Conservation (phyloP, 2,888 invertebrate species). For the Acleris cristana region DNA sequence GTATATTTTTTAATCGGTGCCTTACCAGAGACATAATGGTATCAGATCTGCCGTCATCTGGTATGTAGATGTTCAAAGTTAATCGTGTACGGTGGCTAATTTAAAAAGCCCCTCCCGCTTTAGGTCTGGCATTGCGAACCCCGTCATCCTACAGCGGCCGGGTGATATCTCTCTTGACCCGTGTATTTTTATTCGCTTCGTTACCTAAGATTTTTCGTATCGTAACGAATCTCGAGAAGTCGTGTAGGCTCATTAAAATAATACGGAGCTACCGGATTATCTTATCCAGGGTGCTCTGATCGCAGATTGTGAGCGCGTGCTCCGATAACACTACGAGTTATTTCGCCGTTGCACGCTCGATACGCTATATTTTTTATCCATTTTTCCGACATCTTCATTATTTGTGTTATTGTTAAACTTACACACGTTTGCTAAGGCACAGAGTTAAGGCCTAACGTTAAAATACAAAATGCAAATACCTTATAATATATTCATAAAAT, state of each 20-base stretch:
- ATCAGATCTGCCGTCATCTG: conserved; percentile 83
- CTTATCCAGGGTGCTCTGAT: conserved; percentile 83
- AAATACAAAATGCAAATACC: conserved; percentile 64
- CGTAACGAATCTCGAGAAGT: conserved; percentile 78
- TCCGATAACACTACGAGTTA: conserved; percentile 79
- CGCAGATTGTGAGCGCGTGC: conserved; percentile 83
- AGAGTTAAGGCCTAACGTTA: conserved; percentile 6
- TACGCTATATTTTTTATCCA: conserved; percentile 77
- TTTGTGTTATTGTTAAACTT: conserved; percentile 48
- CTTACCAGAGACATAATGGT: conserved; percentile 81
- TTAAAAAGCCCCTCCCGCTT: conserved; percentile 69
- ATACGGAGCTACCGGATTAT: conserved; percentile 84
- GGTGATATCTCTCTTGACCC: conserved; percentile 79
- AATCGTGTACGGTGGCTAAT: conserved; percentile 77
- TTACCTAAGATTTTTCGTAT: conserved; percentile 81
- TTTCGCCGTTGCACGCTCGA: conserved; percentile 78
- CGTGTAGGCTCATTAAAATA: conserved; percentile 84
- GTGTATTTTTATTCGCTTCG: conserved; percentile 77
- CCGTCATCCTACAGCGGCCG: conserved; percentile 64
- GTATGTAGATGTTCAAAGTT: conserved; percentile 77
- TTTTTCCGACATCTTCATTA: conserved; percentile 82
- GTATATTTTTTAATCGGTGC: conserved; percentile 81
- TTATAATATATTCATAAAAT: conserved; percentile 76
- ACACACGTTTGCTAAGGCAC: conserved; percentile 44
- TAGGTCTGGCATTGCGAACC: conserved; percentile 58